Conservation (phyloP, 1,140 invertebrate genomes). For the Aphelenchoides fujianensis region DNA sequence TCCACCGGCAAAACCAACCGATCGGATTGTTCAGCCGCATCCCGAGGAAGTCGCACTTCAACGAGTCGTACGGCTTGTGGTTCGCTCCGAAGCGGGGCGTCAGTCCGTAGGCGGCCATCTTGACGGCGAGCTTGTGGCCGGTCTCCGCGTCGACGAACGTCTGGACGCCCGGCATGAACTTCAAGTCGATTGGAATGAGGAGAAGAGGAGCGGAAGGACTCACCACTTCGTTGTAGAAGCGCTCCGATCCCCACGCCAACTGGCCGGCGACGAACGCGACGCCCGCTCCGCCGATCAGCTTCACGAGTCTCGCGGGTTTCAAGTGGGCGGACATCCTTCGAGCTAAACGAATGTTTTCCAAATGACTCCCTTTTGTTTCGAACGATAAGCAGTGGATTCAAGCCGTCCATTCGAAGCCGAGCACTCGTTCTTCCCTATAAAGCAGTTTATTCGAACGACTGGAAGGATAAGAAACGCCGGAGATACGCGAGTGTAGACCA, state of each 20-base stretch:
- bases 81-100: conserved; percentile 8
- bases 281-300: not conserved
- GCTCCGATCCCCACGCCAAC: conserved; percentile 13
- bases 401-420: too few relatives aligned
- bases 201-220: too few relatives aligned
- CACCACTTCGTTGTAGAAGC: conserved; percentile 18
- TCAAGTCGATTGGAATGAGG: not conserved
- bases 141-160: conserved; percentile 26
- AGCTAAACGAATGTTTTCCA: too few relatives aligned
- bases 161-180: conserved; percentile 9
- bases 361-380: too few relatives aligned
- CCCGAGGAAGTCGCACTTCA: conserved; percentile 22
- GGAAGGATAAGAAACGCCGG: not conserved
- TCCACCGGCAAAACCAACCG: not conserved
- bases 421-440: not conserved
- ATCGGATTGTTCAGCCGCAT: conserved; percentile 16
- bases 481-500: too few relatives aligned
- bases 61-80: conserved; percentile 13
- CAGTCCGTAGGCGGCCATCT: conserved; percentile 12
- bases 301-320: not conserved
- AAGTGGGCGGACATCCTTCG: not conserved
- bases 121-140: conserved; percentile 9
- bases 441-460: not conserved
- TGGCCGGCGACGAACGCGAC: conserved; percentile 3
- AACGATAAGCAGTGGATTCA: too few relatives aligned